These are phyloP conservation scores for Argyresthia albistria DNA, from an alignment of 2,888 invertebrate species.

Conservation along the genomic window DNA sequence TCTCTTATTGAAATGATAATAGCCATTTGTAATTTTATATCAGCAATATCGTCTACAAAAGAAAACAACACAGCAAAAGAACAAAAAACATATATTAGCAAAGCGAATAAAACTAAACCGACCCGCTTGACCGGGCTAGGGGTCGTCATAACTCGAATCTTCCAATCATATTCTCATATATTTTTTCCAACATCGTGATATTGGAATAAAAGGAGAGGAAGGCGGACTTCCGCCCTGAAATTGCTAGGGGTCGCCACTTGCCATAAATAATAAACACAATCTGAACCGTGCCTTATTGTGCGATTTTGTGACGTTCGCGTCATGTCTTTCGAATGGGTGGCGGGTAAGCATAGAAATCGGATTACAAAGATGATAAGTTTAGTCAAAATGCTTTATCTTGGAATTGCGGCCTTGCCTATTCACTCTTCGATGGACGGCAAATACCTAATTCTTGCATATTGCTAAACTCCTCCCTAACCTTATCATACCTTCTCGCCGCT, in stretches of 20 bases:
- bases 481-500: no score
- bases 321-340: no score
- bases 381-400: no score
- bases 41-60: not conserved
- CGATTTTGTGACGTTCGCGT: no score
- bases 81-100: not conserved
- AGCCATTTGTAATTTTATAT: not conserved
- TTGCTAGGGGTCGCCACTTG: constrained; percentile 52
- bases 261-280: constrained; percentile 67
- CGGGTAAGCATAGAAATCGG: no score
- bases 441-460: no score
- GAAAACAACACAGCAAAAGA: not conserved
- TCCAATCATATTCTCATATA: constrained; percentile 68
- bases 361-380: no score
- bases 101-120: constrained; percentile 18
- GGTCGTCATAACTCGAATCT: constrained; percentile 44
- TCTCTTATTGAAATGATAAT: not conserved
- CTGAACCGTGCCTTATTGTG: constrained; percentile 26
- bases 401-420: no score
- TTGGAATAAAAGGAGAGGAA: constrained; percentile 55
- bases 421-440: no score
- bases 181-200: constrained; percentile 57
- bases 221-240: constrained; percentile 56
- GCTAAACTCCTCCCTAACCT: no score
- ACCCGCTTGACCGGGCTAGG: constrained; percentile 49